Base-by-base conservation (phyloP, 2,797 vertebrate species). In the Xiphophorus birchmanni region DNA sequence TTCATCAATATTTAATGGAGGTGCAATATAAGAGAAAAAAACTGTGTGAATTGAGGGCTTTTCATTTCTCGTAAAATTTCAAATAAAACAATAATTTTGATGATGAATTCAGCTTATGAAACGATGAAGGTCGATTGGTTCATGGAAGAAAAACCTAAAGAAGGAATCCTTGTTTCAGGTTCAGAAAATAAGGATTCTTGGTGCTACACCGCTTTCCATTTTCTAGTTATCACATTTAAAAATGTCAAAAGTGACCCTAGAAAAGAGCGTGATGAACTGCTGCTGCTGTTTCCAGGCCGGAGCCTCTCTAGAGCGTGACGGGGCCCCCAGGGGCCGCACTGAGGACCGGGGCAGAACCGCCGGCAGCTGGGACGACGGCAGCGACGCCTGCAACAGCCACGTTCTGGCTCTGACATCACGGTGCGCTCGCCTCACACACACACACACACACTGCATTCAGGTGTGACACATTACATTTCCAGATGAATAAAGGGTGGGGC, bases 311-410 rank as follows among this genome's bases (percentile, higher is more conserved):
- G 92, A 95, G 40, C 82, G 86, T 35, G 84, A 86, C 48, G 44
- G 86, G 63, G 74, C 86, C 48, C 87, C 90, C 0, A 80, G 87
- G 35, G 81, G 88, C 74, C 90, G 89, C 87, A 71, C 40, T 0
- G 94, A 92, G 52, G 94, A 93, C 23, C 80, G 84, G 72, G 90
- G 84, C 65, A 91, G 87, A 84, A 87, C 90, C 67, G 77, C 84
- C 2, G 94, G 93, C 35, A 81, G 87, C 67, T 95, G 92, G 92
- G 95, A 95, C 23, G 94, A 95, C 5, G 79, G 90, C 40, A 95
- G 95, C 4, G 94, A 95, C 0, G 90, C 92, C 87, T 94, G 93
- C 80, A 95, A 93, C 84, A 96, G 95, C 75, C 94, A 95, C 7
- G 81, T 95, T 73, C 86, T 94, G 52, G 91, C 95, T 0, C 90